A percentile compares a stretch with the other conserved stretches of the same genome.
These are phyloP conservation scores for Chrosomus eos DNA, from an alignment of 2,797 vertebrate genomes.

Conservation along the genomic window DNA sequence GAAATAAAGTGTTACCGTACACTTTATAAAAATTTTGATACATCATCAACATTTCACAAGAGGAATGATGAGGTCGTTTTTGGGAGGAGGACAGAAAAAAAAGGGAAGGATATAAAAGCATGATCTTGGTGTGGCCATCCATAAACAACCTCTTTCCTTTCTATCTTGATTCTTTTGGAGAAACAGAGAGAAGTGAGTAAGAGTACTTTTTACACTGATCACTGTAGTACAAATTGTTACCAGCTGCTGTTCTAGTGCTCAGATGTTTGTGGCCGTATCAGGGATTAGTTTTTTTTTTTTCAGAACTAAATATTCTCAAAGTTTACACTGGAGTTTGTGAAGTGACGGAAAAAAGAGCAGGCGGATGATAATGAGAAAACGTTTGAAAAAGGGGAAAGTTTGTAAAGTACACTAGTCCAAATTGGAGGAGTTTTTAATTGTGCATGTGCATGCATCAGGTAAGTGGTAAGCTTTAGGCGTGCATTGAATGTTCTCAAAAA, in stretches of 20 bases:
- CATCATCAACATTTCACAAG: too few relatives aligned
- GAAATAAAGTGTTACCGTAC: too few relatives aligned
- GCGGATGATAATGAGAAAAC: too few relatives aligned
- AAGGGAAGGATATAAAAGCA: neutral
- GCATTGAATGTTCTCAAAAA: neutral
- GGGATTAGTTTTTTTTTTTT: neutral
- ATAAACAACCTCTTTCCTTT: neutral
- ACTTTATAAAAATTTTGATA: too few relatives aligned
- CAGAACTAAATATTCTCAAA: neutral
- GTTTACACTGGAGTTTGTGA: too few relatives aligned
- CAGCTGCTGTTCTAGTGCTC: neutral
- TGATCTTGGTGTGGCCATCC: neutral
- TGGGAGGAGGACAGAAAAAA: neutral
- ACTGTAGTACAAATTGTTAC: neutral
- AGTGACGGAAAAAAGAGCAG: too few relatives aligned
- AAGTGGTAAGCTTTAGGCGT: too few relatives aligned
- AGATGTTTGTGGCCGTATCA: neutral
- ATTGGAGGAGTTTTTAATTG: neutral
- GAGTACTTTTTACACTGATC: neutral
- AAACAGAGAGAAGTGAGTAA: neutral
- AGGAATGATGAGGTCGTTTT: neutral
- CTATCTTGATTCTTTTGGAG: neutral
- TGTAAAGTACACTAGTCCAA: neutral
- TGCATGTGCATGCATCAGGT: too few relatives aligned
- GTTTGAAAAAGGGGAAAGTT: too few relatives aligned